Base-by-base conservation (phyloP, 2,888 invertebrate species). In the Andrena flavipes region DNA sequence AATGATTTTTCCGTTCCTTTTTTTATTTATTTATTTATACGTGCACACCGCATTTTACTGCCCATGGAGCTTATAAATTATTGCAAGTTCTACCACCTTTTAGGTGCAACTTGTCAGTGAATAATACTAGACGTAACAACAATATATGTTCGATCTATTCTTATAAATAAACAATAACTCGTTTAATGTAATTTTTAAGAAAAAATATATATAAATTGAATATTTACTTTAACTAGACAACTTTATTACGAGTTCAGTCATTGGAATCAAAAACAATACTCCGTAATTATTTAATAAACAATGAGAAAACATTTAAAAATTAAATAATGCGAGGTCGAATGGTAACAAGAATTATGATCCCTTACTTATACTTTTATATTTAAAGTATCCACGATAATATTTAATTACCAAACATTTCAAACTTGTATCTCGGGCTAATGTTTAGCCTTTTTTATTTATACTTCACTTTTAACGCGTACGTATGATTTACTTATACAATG, bases 111-210 rank as follows among this genome's bases (percentile, higher is more conserved):
- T 64, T 51, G 76, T 64, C 54, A 78, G 29, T 70, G 35, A 85
- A 83, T 72, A 87, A 82, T 80, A 78, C 60, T 85, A 87, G 75
- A 82, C 69, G 42, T 82, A 88, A 88, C 87, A 89, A 85, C 56
- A 35, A 78, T 87, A 87, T 88, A 85, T 73, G 69, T 64, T 80
- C 35, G 16, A 63, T 78, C 29, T 82, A 76, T 59, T 33, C 68
- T 85, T 80, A 82, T 68, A 84, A 88, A 84, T 87, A 88, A 88
- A 88, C 84, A 87, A 82, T 88, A 88, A 85, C 76, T 75, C 65
- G 68, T 82, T 69, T 35, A 72, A 82, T 79, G 62, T 30, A 76
- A 73, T 71, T 76, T 76, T 76, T 71, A 59, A 78, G 20, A 68
- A 76, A 82, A 70, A 76, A 63, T 84, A 65, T 73, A 79, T 49